Conservation (phyloP, 2,888 invertebrate species). For the Meteorus cinctellus region DNA sequence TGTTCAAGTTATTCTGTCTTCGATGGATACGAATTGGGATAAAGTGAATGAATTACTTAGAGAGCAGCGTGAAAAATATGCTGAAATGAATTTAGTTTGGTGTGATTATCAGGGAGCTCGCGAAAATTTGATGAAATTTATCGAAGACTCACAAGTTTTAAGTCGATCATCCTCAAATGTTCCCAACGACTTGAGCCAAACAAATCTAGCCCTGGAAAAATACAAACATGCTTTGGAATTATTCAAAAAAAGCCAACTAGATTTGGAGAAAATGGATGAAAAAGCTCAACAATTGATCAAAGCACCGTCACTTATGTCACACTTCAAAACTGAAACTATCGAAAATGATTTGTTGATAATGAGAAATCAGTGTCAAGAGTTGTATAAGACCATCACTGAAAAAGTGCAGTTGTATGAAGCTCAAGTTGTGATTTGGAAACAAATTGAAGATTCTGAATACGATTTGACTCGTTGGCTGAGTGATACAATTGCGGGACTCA, state of each 20-base stretch:
- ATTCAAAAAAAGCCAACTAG: slow-evolving; percentile 83
- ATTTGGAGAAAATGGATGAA: slow-evolving; percentile 85
- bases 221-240: slow-evolving; percentile 85
- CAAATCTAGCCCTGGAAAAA: slow-evolving; percentile 82
- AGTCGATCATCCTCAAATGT: slow-evolving; percentile 79
- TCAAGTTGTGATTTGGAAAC: slow-evolving; percentile 93
- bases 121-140: slow-evolving; percentile 81
- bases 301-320: slow-evolving; percentile 81
- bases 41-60: slow-evolving; percentile 83
- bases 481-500: slow-evolving; percentile 85
- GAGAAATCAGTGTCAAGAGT: slow-evolving; percentile 82
- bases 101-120: slow-evolving; percentile 85
- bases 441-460: slow-evolving; percentile 89
- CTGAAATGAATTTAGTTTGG: slow-evolving; percentile 82
- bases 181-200: slow-evolving; percentile 83
- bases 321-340: slow-evolving; percentile 77
- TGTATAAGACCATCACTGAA: slow-evolving; percentile 82
- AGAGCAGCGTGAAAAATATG: slow-evolving; percentile 84
- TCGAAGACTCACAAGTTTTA: slow-evolving; percentile 81
- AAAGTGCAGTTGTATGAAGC: slow-evolving; percentile 88
- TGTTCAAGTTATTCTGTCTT: slow-evolving; percentile 85
- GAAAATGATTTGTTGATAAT: slow-evolving; percentile 78
- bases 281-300: slow-evolving; percentile 83
- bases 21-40: slow-evolving; percentile 88
- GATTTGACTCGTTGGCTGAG: slow-evolving; percentile 89